Percentiles rank a stretch among this genome's conserved stretches.
These are phyloP conservation scores for Marisa cornuarietis DNA, from an alignment of 1,140 invertebrate genomes.

Conservation along the genomic window DNA sequence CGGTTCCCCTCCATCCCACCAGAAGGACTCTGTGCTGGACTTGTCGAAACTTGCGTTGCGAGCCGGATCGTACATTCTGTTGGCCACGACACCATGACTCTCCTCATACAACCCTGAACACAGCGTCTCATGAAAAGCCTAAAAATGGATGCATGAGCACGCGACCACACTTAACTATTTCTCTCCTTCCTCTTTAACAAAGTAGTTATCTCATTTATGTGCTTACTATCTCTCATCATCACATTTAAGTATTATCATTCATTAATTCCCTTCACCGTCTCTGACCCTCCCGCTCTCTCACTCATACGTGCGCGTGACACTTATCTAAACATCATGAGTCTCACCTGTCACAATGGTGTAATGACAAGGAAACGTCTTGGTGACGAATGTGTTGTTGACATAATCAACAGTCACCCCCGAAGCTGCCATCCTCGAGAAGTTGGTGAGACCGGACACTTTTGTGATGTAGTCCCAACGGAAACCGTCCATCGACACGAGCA, in stretches of 20 bases:
- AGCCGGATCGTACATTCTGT: constrained; percentile 73
- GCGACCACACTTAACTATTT: too few species aligned
- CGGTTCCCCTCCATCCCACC: constrained; percentile 62
- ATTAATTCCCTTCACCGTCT: too few species aligned
- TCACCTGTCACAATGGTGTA: constrained; percentile 80
- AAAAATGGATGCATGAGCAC: background rate
- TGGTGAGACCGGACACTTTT: constrained; percentile 41
- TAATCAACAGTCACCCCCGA: constrained; percentile 51
- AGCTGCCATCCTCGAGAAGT: constrained; percentile 56
- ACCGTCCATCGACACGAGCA: constrained; percentile 66
- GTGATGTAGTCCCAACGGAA: constrained; percentile 64
- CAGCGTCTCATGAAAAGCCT: background rate
- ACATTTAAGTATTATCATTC: too few species aligned
- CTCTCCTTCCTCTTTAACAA: too few species aligned
- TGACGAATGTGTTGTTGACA: constrained; percentile 72
- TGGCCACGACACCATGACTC: constrained; percentile 76
- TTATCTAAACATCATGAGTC: background rate
- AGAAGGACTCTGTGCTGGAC: constrained; percentile 58
- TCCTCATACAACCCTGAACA: constrained; percentile 72
- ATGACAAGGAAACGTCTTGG: constrained; percentile 84
- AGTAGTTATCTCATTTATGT: too few species aligned
- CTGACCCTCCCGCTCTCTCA: too few species aligned
- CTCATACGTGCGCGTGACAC: too few species aligned
- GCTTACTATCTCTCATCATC: too few species aligned
- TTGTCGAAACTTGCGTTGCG: constrained; percentile 64